Base-by-base conservation (phyloP, 2,113 vertebrate genomes). In the Muntiacus reevesi region DNA sequence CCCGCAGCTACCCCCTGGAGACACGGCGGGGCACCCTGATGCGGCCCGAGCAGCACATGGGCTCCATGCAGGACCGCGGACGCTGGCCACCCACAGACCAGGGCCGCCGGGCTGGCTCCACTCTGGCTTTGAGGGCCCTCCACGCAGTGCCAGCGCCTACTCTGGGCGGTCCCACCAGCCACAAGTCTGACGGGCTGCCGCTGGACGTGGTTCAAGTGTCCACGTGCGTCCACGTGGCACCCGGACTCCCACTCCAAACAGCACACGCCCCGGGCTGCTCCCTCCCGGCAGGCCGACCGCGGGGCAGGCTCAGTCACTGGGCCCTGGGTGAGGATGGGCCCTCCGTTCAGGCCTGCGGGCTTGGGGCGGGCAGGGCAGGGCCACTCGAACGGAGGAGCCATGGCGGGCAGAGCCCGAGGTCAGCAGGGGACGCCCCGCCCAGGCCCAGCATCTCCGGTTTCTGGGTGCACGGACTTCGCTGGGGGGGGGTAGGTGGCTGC, bases 31-130 rank as follows among this genome's bases (percentile, higher is more conserved):
- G 86, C 91, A 52, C 21, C 81, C 36, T 0, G 47, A 82, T 43
- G 60, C 93, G 81, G 76, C 93, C 94, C 94, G 47, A 85, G 92
- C 67, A 50, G 96, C 91, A 84, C 57, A 85, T 76, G 90, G 62
- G 47, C 79, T 50, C 8, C 1, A 6, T 5, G 45, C 47, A 54
- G 94, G 94, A 81, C 94, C 17, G 15, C n/a, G 89, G 95, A 55
- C 62, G 33, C 71, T 19, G 78, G 21, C n/a, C 11, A 45, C 30
- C 86, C 84, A 40, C 76, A 83, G 10, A 40, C 15, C 86, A 59
- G 40, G 81, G 14, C 54, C 1, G 3, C 4, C 0, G 2, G 88
- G 87, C 30, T 23, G 43, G 67, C 25, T 50, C 92, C 4, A 36
- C 28, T 60, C 25, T 17, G 10, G 25, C 4, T 4, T 55, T 12